These are phyloP conservation scores for Seira musarum DNA, from an alignment of 2,888 invertebrate species.

Conservation along the genomic window DNA sequence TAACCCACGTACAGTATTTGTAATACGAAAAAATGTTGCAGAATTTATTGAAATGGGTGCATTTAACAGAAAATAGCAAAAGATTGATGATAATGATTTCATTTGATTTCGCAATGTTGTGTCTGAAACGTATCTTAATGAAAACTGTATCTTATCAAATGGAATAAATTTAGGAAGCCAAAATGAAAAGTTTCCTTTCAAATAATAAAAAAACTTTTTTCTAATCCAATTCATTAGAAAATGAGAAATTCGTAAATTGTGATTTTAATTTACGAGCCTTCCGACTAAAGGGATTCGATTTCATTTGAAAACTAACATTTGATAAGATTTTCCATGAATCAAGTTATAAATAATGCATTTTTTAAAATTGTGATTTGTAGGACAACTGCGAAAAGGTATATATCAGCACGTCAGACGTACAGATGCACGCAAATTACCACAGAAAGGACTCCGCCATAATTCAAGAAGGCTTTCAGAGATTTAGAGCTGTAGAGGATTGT, in stretches of 20 bases:
- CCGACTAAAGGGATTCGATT: too few relatives aligned
- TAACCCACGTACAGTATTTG: neutral
- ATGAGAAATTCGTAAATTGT: too few relatives aligned
- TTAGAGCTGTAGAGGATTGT: constrained; percentile 96
- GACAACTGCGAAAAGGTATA: constrained; percentile 88
- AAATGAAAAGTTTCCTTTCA: neutral
- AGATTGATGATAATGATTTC: constrained; percentile 52
- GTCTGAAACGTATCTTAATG: too few relatives aligned
- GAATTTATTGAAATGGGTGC: constrained; percentile 42
- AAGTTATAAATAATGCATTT: too few relatives aligned
- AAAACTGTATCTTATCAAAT: too few relatives aligned
- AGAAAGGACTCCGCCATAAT: constrained; percentile 98
- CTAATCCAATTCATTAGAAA: neutral
- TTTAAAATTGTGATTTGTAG: constrained; percentile 72
- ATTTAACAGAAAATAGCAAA: constrained; percentile 30
- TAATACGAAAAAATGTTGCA: constrained; percentile 16
- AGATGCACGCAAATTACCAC: constrained; percentile 99
- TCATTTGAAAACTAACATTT: too few relatives aligned
- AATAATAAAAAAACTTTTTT: neutral
- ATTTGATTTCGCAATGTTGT: constrained; percentile 44
- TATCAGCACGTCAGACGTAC: constrained; percentile 98
- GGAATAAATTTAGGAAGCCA: too few relatives aligned
- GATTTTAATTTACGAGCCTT: too few relatives aligned
- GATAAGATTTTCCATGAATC: too few relatives aligned
- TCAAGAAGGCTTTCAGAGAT: constrained; percentile 97